A percentile compares a stretch with the other conserved stretches of the same genome.
Evolutionary conservation across 2,113 vertebrate genomes (phyloP).

Genomic region (Etheostoma cragini): DNA sequence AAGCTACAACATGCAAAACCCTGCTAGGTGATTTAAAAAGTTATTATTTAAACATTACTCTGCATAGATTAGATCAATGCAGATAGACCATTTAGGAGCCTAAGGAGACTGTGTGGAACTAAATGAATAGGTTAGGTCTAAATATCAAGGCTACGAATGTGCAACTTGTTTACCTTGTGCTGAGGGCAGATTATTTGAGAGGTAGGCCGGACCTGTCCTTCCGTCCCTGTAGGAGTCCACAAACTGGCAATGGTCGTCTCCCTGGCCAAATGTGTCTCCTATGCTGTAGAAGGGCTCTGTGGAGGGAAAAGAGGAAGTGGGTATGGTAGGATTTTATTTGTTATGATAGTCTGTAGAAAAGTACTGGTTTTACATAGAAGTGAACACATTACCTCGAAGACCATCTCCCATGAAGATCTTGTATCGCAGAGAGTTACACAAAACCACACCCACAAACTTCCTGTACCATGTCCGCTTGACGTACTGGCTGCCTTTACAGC

Average conservation of each 20-base stretch:
- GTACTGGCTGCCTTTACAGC: constrained; percentile 94
- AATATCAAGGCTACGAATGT: neutral
- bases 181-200: constrained; percentile 87
- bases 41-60: constrained; percentile 12
- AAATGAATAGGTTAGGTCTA: neutral
- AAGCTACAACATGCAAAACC: constrained; percentile 24
- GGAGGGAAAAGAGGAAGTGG: neutral
- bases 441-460: constrained; percentile 97
- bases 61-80: constrained; percentile 32
- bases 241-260: constrained; percentile 98
- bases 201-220: constrained; percentile 91
- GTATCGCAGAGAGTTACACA: constrained; percentile 97
- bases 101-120: constrained; percentile 12
- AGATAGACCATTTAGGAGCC: constrained; percentile 26
- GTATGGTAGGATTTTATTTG: neutral
- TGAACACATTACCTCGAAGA: constrained; percentile 87
- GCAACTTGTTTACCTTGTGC: constrained; percentile 87
- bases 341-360: neutral
- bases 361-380: too few species aligned
- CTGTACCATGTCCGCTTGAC: constrained; percentile 98
- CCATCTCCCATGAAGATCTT: constrained; percentile 98
- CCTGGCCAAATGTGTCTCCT: constrained; percentile 93
- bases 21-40: neutral
- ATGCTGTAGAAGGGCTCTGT: constrained; percentile 96
- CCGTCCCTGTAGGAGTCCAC: constrained; percentile 97